These are phyloP conservation scores for Cistogaster globosa DNA, from an alignment of 2,888 invertebrate species.

Conservation along the genomic window DNA sequence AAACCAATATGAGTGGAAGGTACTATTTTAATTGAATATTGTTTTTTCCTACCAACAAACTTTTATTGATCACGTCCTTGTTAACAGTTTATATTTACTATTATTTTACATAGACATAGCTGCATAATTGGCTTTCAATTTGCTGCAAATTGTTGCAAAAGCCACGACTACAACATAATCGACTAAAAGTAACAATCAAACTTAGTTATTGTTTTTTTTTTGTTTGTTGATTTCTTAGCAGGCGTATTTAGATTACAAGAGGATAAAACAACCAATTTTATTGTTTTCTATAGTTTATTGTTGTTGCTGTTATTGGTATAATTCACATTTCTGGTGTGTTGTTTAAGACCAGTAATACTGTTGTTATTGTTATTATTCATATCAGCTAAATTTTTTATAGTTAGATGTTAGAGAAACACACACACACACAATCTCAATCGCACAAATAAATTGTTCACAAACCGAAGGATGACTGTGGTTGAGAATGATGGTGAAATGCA, in stretches of 20 bases:
- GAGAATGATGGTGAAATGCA: slow-evolving; percentile 60
- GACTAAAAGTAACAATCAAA: slow-evolving; percentile 41
- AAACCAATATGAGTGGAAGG: too few species aligned
- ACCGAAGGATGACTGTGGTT: slow-evolving; percentile 17
- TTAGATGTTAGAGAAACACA: not conserved
- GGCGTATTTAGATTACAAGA: slow-evolving; percentile 70
- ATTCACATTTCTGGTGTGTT: slow-evolving; percentile 51
- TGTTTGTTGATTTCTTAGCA: slow-evolving; percentile 58
- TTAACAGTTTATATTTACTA: slow-evolving; percentile 46
- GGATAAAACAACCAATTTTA: slow-evolving; percentile 65
- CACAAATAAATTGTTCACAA: slow-evolving; percentile 29
- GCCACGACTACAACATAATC: slow-evolving; percentile 74
- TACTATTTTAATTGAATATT: too few species aligned
- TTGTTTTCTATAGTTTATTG: slow-evolving; percentile 22
- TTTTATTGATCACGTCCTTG: slow-evolving; percentile 7
- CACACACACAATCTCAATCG: not conserved
- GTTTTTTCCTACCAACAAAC: not conserved
- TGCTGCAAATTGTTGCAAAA: slow-evolving; percentile 81
- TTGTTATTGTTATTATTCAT: slow-evolving; percentile 56
- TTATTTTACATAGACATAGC: slow-evolving; percentile 69
- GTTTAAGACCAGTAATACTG: slow-evolving; percentile 60
- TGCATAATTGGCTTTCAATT: slow-evolving; percentile 82
- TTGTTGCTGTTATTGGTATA: slow-evolving; percentile 32
- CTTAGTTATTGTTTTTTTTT: slow-evolving; percentile 53
- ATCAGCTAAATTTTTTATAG: slow-evolving; percentile 49